These are phyloP conservation scores for Monomorium pharaonis DNA, from an alignment of 1,140 invertebrate species.

Conservation along the genomic window DNA sequence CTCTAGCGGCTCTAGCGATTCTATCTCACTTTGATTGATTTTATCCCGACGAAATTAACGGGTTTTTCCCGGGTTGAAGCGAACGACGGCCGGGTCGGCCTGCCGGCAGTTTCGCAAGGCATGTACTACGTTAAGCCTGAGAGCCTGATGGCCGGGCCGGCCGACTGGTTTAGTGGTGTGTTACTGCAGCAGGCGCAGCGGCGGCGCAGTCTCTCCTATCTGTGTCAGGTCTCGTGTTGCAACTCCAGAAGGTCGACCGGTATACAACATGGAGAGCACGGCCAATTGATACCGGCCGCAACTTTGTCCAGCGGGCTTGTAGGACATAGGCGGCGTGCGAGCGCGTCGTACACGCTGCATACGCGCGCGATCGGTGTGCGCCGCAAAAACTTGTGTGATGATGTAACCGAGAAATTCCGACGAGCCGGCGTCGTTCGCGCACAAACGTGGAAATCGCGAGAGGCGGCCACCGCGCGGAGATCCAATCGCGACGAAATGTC, in stretches of 20 bases:
- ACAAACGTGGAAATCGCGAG: constrained; percentile 44
- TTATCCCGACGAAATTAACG: constrained; percentile 67
- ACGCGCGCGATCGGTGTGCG: background rate
- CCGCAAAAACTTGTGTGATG: constrained; percentile 66
- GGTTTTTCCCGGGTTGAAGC: constrained; percentile 67
- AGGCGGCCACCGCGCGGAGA: constrained; percentile 8
- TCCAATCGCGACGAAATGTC: constrained; percentile 51
- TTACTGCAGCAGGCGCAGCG: constrained; percentile 42
- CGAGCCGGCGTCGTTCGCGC: constrained; percentile 29
- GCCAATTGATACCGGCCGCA: constrained; percentile 74
- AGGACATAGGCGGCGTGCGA: constrained; percentile 56
- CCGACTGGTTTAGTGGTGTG: constrained; percentile 50
- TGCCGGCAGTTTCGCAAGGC: constrained; percentile 71
- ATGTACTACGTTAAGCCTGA: constrained; percentile 37
- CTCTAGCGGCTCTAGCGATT: constrained; percentile 18
- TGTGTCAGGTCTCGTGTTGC: constrained; percentile 83
- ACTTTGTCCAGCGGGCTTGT: constrained; percentile 68
- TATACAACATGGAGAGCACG: constrained; percentile 78
- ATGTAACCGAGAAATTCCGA: constrained; percentile 73
- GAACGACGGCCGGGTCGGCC: constrained; percentile 39
- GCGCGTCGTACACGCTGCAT: constrained; percentile 17
- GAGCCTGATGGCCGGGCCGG: constrained; percentile 43
- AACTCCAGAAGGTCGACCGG: constrained; percentile 84
- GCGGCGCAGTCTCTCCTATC: constrained; percentile 77
- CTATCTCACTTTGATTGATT: constrained; percentile 49